phyloP scores from a whole-genome alignment of 2,888 invertebrate species.

The Falcaria lacertinaria region DNA sequence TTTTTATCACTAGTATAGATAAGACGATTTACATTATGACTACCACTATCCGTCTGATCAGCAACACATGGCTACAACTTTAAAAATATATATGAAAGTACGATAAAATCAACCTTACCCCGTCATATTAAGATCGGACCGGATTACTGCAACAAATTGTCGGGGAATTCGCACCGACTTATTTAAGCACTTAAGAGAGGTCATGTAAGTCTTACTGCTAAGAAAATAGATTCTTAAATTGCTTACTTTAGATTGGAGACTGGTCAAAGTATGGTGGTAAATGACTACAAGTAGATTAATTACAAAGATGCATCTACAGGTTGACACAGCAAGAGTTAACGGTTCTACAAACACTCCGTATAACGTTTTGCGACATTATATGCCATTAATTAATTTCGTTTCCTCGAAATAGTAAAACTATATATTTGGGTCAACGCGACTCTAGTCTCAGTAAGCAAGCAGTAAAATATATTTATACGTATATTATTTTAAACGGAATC shows the following conservation, averaged over 20 bases:
- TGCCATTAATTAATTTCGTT: conserved; percentile 30
- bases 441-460: too few relatives aligned
- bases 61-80: conserved; percentile 17
- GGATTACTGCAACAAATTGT: conserved; percentile 25
- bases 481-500: too few relatives aligned
- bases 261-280: conserved; percentile 12
- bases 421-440: conserved; percentile 25
- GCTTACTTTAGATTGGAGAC: background rate
- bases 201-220: conserved; percentile 4
- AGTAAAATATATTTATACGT: too few relatives aligned
- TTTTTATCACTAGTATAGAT: conserved; percentile 9
- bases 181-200: background rate
- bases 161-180: background rate
- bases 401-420: conserved; percentile 38
- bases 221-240: conserved; percentile 11
- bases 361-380: conserved; percentile 38
- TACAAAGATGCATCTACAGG: conserved; percentile 59
- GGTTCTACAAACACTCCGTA: conserved; percentile 45
- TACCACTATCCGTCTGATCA: conserved; percentile 38
- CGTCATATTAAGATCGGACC: conserved; percentile 29
- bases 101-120: conserved; percentile 18
- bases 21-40: conserved; percentile 40
- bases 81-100: conserved; percentile 16
- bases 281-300: conserved; percentile 63
- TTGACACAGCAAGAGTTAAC: conserved; percentile 46